Base-by-base conservation (phyloP, 2,888 invertebrate genomes). In the Halictus quadricinctus region DNA sequence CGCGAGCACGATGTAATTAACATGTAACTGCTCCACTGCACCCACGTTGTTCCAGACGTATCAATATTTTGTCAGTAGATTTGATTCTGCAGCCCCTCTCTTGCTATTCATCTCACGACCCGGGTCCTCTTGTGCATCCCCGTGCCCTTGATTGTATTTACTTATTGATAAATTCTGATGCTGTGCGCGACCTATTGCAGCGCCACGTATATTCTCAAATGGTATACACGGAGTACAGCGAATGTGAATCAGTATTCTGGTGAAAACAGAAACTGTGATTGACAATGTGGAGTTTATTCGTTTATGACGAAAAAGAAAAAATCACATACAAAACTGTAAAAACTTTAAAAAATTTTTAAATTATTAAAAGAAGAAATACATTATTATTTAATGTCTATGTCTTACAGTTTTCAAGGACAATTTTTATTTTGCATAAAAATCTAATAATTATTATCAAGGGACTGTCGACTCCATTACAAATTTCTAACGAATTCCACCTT, bases 1-100 rank as follows among this genome's bases (percentile, higher is more conserved):
- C 60, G 43, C 36, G 18, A 76, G 81, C n/a, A 64, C 43, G 25
- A 36, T 75, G 75, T 72, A 76, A 83, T 83, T 76, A 76, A 80
- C 81, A 41, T 13, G 70, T 72, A 81, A 72, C 72, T 54, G 72
- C 72, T 43, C 50, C 50, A 46, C 69, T 25, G 58, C 25, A 58
- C 15, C 60, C 46, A 58, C 29, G 48, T n/a, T 48, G 36, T 21
- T 18, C 18, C 48, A 29, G 64, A 79, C 13, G 64, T 72, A 73
- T 73, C 73, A 64, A 79, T 79, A 79, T 48, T 48, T 73, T 60
- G 36, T 50, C 18, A n/a, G 64, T 1, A 64, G 48, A n/a, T 64
- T 64, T 41, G 48, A 48, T 73, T 69, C 66, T n/a, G 46, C 10
- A 41, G 41, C 70, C 21, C 70, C 21, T n/a, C 36, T 10, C 36